These are phyloP conservation scores for Atta cephalotes DNA, from an alignment of 1,140 invertebrate species.

Conservation along the genomic window DNA sequence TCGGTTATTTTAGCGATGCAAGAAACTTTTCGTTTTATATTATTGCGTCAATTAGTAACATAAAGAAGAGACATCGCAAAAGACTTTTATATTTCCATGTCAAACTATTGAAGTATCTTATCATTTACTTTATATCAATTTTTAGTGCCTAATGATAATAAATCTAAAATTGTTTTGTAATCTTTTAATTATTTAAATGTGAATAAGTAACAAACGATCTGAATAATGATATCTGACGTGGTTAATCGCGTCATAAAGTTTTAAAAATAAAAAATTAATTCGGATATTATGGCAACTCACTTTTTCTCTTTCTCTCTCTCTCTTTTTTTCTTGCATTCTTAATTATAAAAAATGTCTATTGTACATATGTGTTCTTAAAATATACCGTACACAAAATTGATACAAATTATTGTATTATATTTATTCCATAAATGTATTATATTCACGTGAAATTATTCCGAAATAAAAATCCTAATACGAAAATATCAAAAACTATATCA, in stretches of 20 bases:
- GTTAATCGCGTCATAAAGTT: neutral
- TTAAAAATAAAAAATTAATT: neutral
- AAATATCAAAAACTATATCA: neutral
- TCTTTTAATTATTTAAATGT: neutral
- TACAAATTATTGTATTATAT: neutral
- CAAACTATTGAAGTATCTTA: neutral
- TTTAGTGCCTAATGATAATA: neutral
- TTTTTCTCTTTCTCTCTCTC: neutral
- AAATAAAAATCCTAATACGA: neutral
- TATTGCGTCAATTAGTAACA: neutral
- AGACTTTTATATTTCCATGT: neutral
- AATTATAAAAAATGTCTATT: neutral
- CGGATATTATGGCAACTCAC: neutral
- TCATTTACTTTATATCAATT: neutral
- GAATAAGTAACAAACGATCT: neutral
- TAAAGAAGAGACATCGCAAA: neutral
- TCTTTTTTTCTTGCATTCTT: neutral
- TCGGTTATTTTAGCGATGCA: neutral
- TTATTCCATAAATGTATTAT: neutral
- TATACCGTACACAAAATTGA: neutral
- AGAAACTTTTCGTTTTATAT: slow-evolving; percentile 24
- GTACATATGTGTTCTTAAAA: neutral
- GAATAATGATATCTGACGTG: neutral
- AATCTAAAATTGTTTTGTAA: neutral
- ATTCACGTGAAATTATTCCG: neutral